Conservation (phyloP, 2,797 vertebrate species). For the Myotis vivesi region DNA sequence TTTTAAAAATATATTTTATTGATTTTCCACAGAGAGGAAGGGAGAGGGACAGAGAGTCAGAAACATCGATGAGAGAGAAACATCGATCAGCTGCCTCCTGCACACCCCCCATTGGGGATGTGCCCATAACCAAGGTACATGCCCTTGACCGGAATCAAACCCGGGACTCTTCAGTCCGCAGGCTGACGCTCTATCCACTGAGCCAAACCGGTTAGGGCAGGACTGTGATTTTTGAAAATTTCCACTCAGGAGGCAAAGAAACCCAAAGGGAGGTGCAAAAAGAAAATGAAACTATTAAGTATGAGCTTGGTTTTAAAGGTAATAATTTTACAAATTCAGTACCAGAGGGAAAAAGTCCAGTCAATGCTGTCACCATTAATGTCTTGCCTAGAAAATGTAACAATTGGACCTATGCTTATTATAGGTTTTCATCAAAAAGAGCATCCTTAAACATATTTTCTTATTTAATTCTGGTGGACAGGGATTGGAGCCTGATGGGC, state of each 20-base stretch:
- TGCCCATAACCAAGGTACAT: no score
- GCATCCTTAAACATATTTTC: background rate
- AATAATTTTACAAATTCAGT: constrained; percentile 37
- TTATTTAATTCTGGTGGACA: background rate
- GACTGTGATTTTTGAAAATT: constrained; percentile 14
- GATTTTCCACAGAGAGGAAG: no score
- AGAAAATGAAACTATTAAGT: background rate
- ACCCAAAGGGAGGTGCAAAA: background rate
- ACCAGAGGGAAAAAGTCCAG: background rate
- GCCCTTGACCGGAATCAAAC: no score
- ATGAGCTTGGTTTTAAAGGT: background rate
- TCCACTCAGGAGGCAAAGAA: background rate
- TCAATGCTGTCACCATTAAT: background rate
- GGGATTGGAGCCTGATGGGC: background rate
- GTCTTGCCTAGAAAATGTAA: background rate
- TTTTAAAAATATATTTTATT: background rate
- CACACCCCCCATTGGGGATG: no score
- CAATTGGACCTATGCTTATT: background rate
- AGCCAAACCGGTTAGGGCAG: no score
- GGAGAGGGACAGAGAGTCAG: no score
- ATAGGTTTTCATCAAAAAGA: background rate
- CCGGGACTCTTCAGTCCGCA: no score
- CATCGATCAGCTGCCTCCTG: no score
- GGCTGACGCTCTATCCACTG: no score
- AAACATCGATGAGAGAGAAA: no score